Evolutionary conservation across 2,797 vertebrate genomes (phyloP).

Genomic region (Syngnathus acus): DNA sequence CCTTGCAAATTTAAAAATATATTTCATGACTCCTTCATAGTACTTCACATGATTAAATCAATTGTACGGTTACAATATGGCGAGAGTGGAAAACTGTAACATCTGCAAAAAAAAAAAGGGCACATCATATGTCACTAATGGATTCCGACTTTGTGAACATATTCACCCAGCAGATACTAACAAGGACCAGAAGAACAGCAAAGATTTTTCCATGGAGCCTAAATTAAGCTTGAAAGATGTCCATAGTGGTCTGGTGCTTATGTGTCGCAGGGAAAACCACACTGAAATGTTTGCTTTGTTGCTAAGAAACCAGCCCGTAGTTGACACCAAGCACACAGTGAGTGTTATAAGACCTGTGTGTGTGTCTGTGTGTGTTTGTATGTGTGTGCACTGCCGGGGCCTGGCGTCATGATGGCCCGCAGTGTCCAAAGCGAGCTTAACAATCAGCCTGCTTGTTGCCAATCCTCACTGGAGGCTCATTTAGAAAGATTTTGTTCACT

Average conservation of each 20-base stretch:
- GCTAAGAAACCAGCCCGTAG: slow-evolving; percentile 19
- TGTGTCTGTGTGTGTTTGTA: slow-evolving; percentile 4
- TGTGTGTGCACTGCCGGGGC: slow-evolving; percentile 3
- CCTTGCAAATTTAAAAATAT: neutral
- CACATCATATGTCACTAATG: neutral
- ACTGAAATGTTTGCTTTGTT: slow-evolving; percentile 41
- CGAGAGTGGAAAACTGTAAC: neutral
- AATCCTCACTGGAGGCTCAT: slow-evolving; percentile 47
- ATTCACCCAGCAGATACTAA: slow-evolving; percentile 15
- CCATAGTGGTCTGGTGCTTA: slow-evolving; percentile 16
- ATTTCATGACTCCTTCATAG: neutral
- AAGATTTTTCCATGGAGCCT: neutral
- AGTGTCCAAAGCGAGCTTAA: slow-evolving; percentile 33
- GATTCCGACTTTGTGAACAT: neutral
- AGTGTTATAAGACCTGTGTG: slow-evolving; percentile 30
- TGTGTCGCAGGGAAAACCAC: slow-evolving; percentile 15
- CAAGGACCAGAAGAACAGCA: slow-evolving; percentile 13
- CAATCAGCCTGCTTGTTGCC: slow-evolving; percentile 52
- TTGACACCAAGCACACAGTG: slow-evolving; percentile 21
- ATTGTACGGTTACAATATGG: neutral
- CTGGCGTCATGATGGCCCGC: slow-evolving; percentile 19
- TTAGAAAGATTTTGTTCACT: slow-evolving; percentile 37
- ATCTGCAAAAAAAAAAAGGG: slow-evolving; percentile 2
- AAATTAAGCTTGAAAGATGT: slow-evolving; percentile 24
- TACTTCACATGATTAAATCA: neutral